Evolutionary conservation across 2,113 vertebrate genomes (phyloP).

Genomic region (Eolophus roseicapilla): DNA sequence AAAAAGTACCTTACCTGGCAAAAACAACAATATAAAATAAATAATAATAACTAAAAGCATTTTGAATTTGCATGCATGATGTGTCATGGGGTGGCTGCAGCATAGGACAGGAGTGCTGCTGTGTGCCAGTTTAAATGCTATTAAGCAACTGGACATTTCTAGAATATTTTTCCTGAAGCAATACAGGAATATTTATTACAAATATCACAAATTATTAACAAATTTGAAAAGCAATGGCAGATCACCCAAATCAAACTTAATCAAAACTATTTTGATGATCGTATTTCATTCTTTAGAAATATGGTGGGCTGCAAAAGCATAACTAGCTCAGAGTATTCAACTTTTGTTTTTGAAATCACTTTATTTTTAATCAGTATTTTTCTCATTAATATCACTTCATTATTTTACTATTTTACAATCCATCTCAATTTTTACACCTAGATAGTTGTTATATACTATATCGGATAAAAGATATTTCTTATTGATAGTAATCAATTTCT

Average conservation of each 20-base stretch:
- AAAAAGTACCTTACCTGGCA: neutral
- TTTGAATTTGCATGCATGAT: neutral
- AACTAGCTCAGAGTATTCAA: neutral
- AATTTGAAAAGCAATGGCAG: neutral
- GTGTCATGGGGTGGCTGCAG: neutral
- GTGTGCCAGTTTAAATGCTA: neutral
- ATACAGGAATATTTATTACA: neutral
- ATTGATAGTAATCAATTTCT: slow-evolving; percentile 12
- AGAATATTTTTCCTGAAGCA: neutral
- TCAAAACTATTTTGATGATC: neutral
- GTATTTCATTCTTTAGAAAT: neutral
- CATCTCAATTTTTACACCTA: neutral
- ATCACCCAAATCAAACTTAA: neutral
- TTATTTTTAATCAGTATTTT: neutral
- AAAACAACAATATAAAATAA: neutral
- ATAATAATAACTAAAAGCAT: neutral
- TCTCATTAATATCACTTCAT: neutral
- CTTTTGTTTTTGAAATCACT: neutral
- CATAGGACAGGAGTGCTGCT: neutral
- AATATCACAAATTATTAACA: neutral
- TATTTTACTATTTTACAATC: neutral
- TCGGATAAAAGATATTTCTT: neutral
- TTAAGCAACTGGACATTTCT: neutral
- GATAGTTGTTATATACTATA: neutral
- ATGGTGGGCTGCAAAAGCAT: neutral